These are phyloP conservation scores for Smittia aterrima DNA, from an alignment of 2,888 invertebrate genomes.

Conservation along the genomic window DNA sequence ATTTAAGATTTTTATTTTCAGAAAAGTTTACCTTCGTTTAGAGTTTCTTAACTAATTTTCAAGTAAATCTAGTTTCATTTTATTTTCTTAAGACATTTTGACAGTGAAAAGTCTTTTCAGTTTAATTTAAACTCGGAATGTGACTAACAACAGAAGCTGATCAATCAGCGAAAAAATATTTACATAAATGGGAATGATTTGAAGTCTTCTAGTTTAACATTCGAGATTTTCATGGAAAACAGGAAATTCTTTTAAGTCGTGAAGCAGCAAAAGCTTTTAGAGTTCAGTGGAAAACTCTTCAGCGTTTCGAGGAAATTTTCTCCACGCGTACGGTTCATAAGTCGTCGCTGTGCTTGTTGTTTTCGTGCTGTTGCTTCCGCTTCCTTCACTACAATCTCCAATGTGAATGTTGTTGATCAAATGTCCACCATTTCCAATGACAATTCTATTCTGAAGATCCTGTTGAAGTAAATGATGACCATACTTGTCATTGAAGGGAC, in stretches of 20 bases:
- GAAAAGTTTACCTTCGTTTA: no score
- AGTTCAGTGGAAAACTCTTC: slow-evolving; percentile 55
- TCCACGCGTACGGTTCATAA: slow-evolving; percentile 58
- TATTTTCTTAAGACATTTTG: no score
- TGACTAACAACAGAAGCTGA: neutral
- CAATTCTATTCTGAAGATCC: slow-evolving; percentile 42
- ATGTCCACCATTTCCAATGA: neutral
- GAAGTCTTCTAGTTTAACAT: no score
- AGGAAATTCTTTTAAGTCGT: no score
- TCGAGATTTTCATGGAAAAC: neutral
- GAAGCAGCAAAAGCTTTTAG: slow-evolving; percentile 46
- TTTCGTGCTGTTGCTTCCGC: slow-evolving; percentile 42
- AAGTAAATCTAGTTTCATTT: no score
- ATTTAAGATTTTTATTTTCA: no score
- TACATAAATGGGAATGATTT: no score
- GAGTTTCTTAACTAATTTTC: no score
- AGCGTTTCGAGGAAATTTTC: slow-evolving; percentile 53
- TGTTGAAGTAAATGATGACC: neutral
- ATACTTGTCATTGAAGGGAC: neutral
- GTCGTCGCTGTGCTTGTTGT: neutral
- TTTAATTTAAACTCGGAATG: slow-evolving; percentile 11
- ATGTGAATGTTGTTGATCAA: slow-evolving; percentile 16
- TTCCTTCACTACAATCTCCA: slow-evolving; percentile 43
- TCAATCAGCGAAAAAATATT: no score
- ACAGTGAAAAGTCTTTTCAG: neutral